Evolutionary conservation across 2,888 invertebrate genomes (phyloP), one percentile per base, ranked within the genome.

Genomic region (Aspidiotus rigidus): DNA sequence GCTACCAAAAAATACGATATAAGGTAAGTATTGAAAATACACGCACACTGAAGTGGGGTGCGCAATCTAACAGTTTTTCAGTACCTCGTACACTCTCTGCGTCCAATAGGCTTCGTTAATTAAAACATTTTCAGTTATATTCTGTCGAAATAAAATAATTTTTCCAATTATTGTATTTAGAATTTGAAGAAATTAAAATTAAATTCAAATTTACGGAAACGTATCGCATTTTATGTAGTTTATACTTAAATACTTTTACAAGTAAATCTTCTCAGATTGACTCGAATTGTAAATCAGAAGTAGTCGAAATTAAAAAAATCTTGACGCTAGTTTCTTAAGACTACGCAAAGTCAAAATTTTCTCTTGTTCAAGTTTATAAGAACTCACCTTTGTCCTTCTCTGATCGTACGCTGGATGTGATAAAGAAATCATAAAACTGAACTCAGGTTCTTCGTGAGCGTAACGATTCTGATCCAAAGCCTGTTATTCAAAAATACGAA

Each of bases 81-180:
- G 85, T 90, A 92, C 92, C 92, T 92, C 92, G 86, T 88, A 87
- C 81, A 90, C 90, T 83, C 89, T 86, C 81, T 88, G 86, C 83
- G 90, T 89, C 92, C 92, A 92, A 83, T 88, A 87, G 79, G 90
- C 90, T 85, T 92, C 91, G 85, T 92, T 93, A 84, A 92, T 86
- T 85, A 92, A 90, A 83, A 91, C 88, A 85, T 90, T 88, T 87
- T 92, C 90, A 84, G 91, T 92, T 87, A 93, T 90, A 85, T 93
- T 93, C 93, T 93, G 90, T 83, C 85, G 85, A 84, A 84, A 86
- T 83, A 85, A 79, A 71, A 71, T 69, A 49, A 49, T 49, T 49
- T 3, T 49, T n/a, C 11, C 49, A 49, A 49, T 49, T 49, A 49
- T 49, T 13, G n/a, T 49, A 49, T 49, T 49, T 13, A 49, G 6